phyloP scores from a whole-genome alignment of 2,113 vertebrate species.

The Azemiops feae region DNA sequence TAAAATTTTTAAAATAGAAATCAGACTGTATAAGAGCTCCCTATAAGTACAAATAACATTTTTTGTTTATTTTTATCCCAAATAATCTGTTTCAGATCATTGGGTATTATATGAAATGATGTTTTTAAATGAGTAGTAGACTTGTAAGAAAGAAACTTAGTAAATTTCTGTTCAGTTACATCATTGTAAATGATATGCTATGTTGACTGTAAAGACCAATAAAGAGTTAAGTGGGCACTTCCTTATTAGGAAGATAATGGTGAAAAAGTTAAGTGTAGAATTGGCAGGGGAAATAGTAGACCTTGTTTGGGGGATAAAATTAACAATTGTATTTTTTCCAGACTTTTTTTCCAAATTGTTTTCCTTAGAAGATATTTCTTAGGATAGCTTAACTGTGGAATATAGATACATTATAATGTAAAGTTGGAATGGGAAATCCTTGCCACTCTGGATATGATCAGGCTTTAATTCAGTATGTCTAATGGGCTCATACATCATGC shows the following conservation, averaged over 20 bases:
- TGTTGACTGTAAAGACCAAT: background rate
- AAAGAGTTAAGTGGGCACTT: background rate
- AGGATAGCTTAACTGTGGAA: background rate
- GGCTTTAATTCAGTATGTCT: background rate
- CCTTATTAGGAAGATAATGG: background rate
- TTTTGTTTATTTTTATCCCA: background rate
- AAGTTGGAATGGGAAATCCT: background rate
- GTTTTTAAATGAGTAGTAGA: background rate
- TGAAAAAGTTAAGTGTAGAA: background rate
- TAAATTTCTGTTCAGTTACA: background rate
- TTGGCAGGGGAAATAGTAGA: background rate
- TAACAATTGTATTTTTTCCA: background rate
- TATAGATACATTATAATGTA: background rate
- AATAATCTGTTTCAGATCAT: background rate
- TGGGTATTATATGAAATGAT: background rate
- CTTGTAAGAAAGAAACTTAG: background rate
- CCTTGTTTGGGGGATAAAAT: background rate
- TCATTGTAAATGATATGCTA: background rate
- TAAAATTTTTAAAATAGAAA: background rate
- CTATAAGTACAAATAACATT: background rate
- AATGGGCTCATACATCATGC: background rate
- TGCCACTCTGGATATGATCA: background rate
- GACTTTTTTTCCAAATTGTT: background rate
- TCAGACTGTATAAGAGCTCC: background rate
- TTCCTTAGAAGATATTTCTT: background rate